Conservation (phyloP, 37 sponge, comb jelly and placozoan genomes). For the Petrosia ficiformis region DNA sequence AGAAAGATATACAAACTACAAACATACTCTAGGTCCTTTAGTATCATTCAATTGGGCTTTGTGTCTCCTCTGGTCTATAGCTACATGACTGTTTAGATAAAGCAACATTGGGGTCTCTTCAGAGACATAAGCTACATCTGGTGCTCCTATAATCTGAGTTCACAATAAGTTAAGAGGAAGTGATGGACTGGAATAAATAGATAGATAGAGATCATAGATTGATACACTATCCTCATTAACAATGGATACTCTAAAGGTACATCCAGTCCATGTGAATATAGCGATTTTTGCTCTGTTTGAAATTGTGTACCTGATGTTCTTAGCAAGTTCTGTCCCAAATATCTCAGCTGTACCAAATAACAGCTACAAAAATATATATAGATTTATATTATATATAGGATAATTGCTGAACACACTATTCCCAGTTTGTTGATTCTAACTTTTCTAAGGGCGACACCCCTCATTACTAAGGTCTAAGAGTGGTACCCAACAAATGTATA, state of each 20-base stretch:
- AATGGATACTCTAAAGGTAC: slow-evolving; percentile 46
- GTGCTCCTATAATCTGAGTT: slow-evolving; percentile 58
- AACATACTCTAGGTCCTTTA: slow-evolving; percentile 70
- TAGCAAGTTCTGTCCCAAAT: slow-evolving; percentile 91
- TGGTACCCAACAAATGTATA: too few species aligned
- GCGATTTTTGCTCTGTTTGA: slow-evolving; percentile 63
- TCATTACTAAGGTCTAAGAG: too few species aligned
- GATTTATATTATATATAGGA: not conserved
- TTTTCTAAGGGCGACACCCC: too few species aligned
- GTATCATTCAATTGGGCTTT: slow-evolving; percentile 48
- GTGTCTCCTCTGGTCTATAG: slow-evolving; percentile 78
- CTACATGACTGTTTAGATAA: slow-evolving; percentile 86
- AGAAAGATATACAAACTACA: too few species aligned
- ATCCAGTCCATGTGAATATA: slow-evolving; percentile 89
- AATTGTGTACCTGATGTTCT: slow-evolving; percentile 62
- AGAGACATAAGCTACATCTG: slow-evolving; percentile 68
- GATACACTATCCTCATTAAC: not conserved
- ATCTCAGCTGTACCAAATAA: slow-evolving; percentile 85
- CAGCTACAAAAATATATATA: slow-evolving; percentile 30
- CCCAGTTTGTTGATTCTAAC: too few species aligned
- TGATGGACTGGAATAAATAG: not conserved
- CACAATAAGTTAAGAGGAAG: not conserved
- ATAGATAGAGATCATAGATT: not conserved
- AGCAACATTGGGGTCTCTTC: slow-evolving; percentile 88
- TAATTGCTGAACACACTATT: too few species aligned